A percentile compares a stretch with the other conserved stretches of the same genome.
These are phyloP conservation scores for Ectemnius cavifrons DNA, from an alignment of 2,888 invertebrate genomes.

Conservation along the genomic window DNA sequence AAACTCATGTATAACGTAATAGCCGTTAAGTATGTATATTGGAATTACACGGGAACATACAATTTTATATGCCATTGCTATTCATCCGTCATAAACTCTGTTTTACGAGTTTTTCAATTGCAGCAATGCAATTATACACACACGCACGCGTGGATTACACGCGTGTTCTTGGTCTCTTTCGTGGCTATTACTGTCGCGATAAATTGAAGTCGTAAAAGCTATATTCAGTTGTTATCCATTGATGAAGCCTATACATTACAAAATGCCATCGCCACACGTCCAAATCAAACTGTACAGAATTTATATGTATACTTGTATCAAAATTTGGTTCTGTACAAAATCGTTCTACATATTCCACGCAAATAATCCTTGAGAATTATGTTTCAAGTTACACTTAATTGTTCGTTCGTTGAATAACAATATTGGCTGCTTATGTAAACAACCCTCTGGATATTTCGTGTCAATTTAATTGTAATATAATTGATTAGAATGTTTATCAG, in stretches of 20 bases:
- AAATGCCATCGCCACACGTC: slow-evolving; percentile 30
- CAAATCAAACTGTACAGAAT: slow-evolving; percentile 54
- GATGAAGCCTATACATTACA: slow-evolving; percentile 41
- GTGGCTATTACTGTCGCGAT: slow-evolving; percentile 1
- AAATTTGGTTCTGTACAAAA: slow-evolving; percentile 52
- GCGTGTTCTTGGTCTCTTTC: too few relatives aligned
- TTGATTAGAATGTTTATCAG: slow-evolving; percentile 28
- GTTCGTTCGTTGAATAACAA: slow-evolving; percentile 19
- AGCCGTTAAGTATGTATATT: slow-evolving; percentile 29
- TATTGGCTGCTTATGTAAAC: not conserved
- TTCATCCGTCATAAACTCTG: slow-evolving; percentile 27
- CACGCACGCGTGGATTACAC: not conserved
- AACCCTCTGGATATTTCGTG: not conserved
- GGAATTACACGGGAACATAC: slow-evolving; percentile 36
- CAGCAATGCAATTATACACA: slow-evolving; percentile 20
- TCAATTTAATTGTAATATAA: slow-evolving; percentile 25
- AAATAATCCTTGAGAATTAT: slow-evolving; percentile 36
- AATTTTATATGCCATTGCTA: slow-evolving; percentile 36
- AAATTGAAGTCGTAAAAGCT: slow-evolving; percentile 36
- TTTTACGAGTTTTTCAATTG: slow-evolving; percentile 11
- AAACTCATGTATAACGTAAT: slow-evolving; percentile 44
- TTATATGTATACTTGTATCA: slow-evolving; percentile 52
- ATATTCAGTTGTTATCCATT: slow-evolving; percentile 23
- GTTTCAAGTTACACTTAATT: slow-evolving; percentile 18
- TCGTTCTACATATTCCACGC: slow-evolving; percentile 36